These are phyloP conservation scores for Cochlearius cochlearius DNA, from an alignment of 2,113 vertebrate genomes.

Conservation along the genomic window DNA sequence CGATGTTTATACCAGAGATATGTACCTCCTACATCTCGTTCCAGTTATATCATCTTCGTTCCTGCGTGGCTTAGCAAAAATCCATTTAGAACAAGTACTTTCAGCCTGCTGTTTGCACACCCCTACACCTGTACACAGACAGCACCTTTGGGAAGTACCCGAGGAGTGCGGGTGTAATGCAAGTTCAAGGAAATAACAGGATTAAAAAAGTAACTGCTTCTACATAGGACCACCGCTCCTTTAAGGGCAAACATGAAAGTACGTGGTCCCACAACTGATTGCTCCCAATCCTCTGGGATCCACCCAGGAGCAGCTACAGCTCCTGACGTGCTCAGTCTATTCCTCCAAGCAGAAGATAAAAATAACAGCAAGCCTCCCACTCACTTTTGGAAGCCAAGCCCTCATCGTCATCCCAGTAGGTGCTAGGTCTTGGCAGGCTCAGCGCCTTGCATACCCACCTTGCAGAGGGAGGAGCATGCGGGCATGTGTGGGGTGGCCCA, in stretches of 20 bases:
- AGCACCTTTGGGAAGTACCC: not conserved
- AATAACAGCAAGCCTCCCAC: not conserved
- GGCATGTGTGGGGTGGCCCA: not conserved
- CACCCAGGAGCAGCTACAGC: not conserved
- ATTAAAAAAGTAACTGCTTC: not conserved
- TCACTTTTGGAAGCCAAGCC: not conserved
- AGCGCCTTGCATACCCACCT: not conserved
- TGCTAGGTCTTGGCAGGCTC: not conserved
- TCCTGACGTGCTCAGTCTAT: not conserved
- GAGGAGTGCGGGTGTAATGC: not conserved
- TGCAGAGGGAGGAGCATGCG: accelerated
- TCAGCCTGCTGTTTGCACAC: not conserved
- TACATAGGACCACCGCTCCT: not conserved
- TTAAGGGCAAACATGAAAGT: not conserved
- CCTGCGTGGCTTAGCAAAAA: not conserved
- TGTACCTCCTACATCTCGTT: not conserved
- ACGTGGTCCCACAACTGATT: not conserved
- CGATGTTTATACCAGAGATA: not conserved
- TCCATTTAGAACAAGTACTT: not conserved
- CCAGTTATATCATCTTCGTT: not conserved
- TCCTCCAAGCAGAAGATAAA: not conserved
- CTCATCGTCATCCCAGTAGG: not conserved
- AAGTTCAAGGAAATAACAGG: not conserved
- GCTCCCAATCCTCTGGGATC: not conserved
- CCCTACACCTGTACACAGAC: too few relatives aligned